These are phyloP conservation scores for Carassius gibelio DNA, from an alignment of 2,113 vertebrate genomes.

Conservation along the genomic window DNA sequence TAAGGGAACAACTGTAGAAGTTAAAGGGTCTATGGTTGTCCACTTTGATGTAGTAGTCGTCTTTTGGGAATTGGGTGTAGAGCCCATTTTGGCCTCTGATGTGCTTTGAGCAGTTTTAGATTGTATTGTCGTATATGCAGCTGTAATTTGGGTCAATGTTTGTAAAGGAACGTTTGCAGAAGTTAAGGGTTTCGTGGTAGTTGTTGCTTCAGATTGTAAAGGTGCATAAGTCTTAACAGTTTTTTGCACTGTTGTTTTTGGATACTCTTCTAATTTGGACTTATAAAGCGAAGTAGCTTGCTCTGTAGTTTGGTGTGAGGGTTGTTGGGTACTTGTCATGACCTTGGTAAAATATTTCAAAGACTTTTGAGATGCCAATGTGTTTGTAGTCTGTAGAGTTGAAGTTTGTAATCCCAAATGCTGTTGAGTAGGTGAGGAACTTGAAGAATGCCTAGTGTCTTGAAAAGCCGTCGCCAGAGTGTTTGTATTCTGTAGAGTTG, in stretches of 20 bases:
- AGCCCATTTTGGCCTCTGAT: not conserved
- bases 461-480: not conserved
- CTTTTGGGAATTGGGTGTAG: not conserved
- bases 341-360: not conserved
- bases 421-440: not conserved
- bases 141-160: not conserved
- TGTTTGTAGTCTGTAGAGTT: not conserved
- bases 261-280: not conserved
- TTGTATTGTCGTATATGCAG: not conserved
- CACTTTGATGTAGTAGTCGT: not conserved
- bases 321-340: not conserved
- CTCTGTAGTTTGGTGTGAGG: not conserved
- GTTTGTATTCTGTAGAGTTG: not conserved
- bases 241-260: not conserved
- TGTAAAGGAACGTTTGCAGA: not conserved
- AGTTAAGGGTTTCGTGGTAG: not conserved
- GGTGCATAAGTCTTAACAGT: not conserved
- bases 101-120: not conserved
- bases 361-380: not conserved
- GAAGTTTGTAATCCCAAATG: conserved; percentile 8
- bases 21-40: not conserved
- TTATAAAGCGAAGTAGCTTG: not conserved
- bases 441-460: not conserved
- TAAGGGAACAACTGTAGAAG: not conserved
- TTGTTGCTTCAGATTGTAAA: not conserved